Percentiles rank a stretch among this genome's conserved stretches.
phyloP scores from a whole-genome alignment of 2,113 vertebrate genomes.

The Chloropsis hardwickii region DNA sequence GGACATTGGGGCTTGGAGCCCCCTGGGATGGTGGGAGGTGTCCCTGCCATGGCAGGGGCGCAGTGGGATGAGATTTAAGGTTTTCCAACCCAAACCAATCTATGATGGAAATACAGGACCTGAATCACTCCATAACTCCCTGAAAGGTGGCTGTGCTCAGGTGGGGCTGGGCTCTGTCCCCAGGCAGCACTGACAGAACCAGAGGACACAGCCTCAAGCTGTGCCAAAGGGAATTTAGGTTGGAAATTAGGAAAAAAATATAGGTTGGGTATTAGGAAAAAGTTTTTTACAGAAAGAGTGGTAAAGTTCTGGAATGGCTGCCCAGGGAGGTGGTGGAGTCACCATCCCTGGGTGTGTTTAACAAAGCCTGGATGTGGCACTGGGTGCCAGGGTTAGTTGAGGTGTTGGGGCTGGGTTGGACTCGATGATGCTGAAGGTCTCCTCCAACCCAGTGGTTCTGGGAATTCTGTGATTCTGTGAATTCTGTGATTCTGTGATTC shows the following conservation, averaged over 20 bases:
- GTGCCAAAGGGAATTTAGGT: too few relatives aligned
- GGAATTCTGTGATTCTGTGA: too few relatives aligned
- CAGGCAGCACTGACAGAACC: too few relatives aligned
- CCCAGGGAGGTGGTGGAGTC: background rate
- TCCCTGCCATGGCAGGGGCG: background rate
- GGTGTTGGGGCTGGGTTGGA: background rate
- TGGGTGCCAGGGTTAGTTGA: background rate
- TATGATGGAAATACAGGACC: background rate
- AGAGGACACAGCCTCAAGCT: too few relatives aligned
- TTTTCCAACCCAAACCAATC: background rate
- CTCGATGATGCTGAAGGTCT: background rate
- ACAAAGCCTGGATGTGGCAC: background rate
- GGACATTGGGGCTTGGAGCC: background rate
- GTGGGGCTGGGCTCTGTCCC: too few relatives aligned
- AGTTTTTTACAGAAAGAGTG: too few relatives aligned
- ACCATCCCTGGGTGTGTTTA: background rate
- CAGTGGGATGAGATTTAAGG: rapidly evolving
- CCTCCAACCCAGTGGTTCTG: background rate
- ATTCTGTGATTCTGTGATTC: background rate
- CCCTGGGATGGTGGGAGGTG: background rate
- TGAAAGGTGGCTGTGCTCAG: too few relatives aligned
- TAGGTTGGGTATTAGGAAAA: too few relatives aligned
- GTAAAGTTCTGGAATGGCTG: too few relatives aligned
- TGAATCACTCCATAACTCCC: background rate
- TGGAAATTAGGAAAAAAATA: too few relatives aligned